These are phyloP conservation scores for Cantharis rustica DNA, from an alignment of 2,888 invertebrate genomes.

Conservation along the genomic window DNA sequence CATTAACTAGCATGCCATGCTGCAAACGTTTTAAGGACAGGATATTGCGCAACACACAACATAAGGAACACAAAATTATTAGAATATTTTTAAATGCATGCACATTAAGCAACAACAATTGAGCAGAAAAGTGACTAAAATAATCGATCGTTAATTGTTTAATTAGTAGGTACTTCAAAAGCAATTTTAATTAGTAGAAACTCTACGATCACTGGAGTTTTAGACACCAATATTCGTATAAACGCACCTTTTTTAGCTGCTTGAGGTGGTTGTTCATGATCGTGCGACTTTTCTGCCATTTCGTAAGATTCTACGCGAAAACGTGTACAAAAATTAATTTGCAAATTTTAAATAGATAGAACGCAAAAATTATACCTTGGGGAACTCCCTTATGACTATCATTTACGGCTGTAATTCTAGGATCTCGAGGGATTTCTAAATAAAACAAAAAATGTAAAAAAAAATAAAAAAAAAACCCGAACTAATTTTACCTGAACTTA, in stretches of 20 bases:
- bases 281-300: constrained; percentile 42
- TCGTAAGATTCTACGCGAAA: constrained; percentile 1
- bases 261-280: constrained; percentile 41
- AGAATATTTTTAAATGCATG: neutral
- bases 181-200: neutral
- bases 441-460: neutral
- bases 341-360: neutral
- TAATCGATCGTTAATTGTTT: neutral
- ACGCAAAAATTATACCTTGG: neutral
- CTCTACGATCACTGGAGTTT: neutral
- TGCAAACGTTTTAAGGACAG: neutral
- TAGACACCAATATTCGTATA: neutral
- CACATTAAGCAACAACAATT: neutral
- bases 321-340: neutral
- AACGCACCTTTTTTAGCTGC: constrained; percentile 31
- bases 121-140: neutral
- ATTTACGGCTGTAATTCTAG: neutral
- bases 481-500: neutral
- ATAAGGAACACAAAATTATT: neutral
- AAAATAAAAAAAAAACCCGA: neutral
- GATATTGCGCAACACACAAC: neutral
- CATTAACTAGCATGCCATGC: neutral
- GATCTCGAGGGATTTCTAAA: neutral
- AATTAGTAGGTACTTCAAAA: neutral
- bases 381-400: neutral